Conservation (phyloP, 2,888 invertebrate species). For the Orchesellides sinensis region DNA sequence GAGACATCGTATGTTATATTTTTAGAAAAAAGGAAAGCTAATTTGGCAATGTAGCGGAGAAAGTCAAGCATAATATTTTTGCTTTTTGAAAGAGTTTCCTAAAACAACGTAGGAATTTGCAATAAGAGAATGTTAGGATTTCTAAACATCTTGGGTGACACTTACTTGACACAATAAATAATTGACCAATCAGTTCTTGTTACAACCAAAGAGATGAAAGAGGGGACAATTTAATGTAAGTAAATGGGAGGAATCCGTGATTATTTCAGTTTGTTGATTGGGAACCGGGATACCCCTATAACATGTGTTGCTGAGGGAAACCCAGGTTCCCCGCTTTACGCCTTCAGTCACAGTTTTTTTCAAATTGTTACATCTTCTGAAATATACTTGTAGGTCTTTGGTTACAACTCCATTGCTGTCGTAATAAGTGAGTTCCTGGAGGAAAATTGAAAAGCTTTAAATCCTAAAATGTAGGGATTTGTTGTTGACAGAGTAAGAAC, state of each 20-base stretch:
- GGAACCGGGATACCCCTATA: conserved; percentile 30
- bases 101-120: no score
- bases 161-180: not conserved
- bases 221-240: no score
- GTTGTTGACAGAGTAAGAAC: conserved; percentile 77
- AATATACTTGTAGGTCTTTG: no score
- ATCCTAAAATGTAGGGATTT: conserved; percentile 78
- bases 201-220: no score
- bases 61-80: no score
- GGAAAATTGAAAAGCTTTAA: conserved; percentile 80
- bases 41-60: not conserved
- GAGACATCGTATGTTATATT: not conserved
- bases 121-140: not conserved
- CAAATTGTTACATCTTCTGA: no score
- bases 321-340: no score
- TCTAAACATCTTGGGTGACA: not conserved
- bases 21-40: not conserved
- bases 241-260: no score
- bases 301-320: no score
- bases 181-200: not conserved
- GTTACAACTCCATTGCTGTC: conserved; percentile 80
- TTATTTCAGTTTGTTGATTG: no score
- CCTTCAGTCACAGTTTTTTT: no score
- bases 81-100: not conserved
- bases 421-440: conserved; percentile 81